A percentile compares a stretch with the other conserved stretches of the same genome.
Evolutionary conservation across 2,888 invertebrate genomes (phyloP).

Genomic region (Rhagonycha fulva): DNA sequence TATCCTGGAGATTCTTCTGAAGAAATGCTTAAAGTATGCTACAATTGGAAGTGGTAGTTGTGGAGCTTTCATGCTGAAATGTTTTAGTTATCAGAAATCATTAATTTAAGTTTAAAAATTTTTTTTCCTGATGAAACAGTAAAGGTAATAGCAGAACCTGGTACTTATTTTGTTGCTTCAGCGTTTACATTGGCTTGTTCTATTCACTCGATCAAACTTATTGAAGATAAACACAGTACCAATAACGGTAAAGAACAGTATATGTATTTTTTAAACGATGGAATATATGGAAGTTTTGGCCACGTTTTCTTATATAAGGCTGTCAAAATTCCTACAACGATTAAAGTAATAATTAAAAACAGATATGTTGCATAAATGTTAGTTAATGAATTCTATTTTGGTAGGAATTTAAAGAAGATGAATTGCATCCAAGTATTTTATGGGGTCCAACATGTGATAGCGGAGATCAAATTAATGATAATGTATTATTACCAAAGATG

Average conservation of each 20-base stretch:
- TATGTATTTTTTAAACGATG: constrained; percentile 99
- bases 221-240: constrained; percentile 32
- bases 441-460: constrained; percentile 99
- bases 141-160: constrained; percentile 93
- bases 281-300: constrained; percentile 98
- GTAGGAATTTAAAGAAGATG: not conserved
- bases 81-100: constrained; percentile 70
- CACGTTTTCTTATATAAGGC: constrained; percentile 83
- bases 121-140: constrained; percentile 83
- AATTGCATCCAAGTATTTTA: constrained; percentile 56
- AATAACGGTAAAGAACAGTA: constrained; percentile 30
- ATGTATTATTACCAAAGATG: constrained; percentile 70
- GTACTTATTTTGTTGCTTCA: constrained; percentile 92
- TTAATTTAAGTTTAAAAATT: constrained; percentile 79
- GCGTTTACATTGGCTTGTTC: constrained; percentile 90
- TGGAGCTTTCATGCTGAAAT: not conserved
- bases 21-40: not conserved
- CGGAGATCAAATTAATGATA: constrained; percentile 64
- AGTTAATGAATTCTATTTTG: not conserved
- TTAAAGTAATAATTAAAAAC: constrained; percentile 60
- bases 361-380: not conserved
- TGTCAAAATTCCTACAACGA: constrained; percentile 77
- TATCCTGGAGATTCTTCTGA: constrained; percentile 75
- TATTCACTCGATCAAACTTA: constrained; percentile 76
- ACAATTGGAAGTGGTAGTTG: not conserved